Evolutionary conservation across 2,888 invertebrate genomes (phyloP), one percentile per base, ranked within the genome.

Genomic region (Eumerus sabulonum): DNA sequence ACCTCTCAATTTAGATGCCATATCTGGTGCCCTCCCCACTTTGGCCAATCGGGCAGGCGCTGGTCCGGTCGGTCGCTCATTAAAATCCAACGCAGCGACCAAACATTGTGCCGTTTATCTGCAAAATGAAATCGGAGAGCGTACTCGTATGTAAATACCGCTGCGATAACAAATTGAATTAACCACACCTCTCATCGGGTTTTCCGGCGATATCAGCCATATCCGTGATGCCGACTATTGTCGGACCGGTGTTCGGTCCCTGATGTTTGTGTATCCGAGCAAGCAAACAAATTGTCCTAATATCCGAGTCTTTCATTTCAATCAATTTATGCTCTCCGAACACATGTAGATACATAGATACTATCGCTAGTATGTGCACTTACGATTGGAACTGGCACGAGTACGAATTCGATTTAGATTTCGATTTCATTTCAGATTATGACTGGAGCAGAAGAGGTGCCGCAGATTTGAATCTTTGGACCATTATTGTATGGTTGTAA

Each of bases 211-310:
- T 50, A 16, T 40, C 13, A 9, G 18, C 48, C 3, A 27, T 27
- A 27, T 27, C 27, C 27, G 27, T 27, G 27, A 27, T 27, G 7
- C 27, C 27, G 27, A 7, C 27, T 4, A 27, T 27, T 4, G 3
- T 27, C 3, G 27, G 3, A 4, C 27, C 3, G 27, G 27, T 27
- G 27, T 7, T 27, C 27, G 2, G 27, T 7, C 3, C 27, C 27
- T 27, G 27, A 7, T 27, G 27, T 27, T 27, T 2, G 27, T 27
- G 7, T 38, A 42, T 27, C 53, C 18, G 12, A 16, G 35, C 63
- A 48, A 76, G 64, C 70, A 76, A 71, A 76, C 71, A 71, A 71
- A 76, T 76, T 76, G 71, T 56, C 76, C 64, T 66, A 76, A 76
- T 76, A 71, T 70, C 71, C 64, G 63, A 64, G 76, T 76, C 63